These are phyloP conservation scores for Meleagris gallopavo DNA, from an alignment of 2,113 vertebrate species.

Conservation along the genomic window DNA sequence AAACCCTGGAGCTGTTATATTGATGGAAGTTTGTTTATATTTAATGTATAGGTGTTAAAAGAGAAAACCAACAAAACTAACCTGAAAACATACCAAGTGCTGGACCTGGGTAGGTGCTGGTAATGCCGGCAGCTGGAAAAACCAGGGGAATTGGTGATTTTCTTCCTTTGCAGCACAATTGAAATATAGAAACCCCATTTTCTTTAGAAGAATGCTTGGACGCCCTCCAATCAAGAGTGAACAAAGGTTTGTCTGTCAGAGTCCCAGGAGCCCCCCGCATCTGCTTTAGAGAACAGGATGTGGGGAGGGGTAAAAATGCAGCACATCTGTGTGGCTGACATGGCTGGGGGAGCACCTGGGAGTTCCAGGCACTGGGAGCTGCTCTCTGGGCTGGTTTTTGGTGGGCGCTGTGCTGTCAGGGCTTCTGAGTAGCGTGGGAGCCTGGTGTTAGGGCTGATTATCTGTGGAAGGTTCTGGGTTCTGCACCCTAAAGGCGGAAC, in stretches of 20 bases:
- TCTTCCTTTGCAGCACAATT: background rate
- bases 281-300: constrained; percentile 61
- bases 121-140: background rate
- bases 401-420: background rate
- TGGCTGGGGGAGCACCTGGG: constrained; percentile 48
- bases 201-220: constrained; percentile 36
- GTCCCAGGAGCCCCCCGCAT: constrained; percentile 31
- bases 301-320: constrained; percentile 31
- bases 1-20: background rate
- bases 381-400: background rate
- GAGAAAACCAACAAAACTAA: background rate
- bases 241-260: constrained; percentile 61
- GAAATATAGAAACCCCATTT: background rate
- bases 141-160: background rate
- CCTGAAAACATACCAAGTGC: background rate
- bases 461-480: background rate
- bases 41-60: background rate
- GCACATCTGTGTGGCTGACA: background rate
- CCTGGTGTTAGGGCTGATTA: background rate
- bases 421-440: background rate
- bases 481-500: background rate
- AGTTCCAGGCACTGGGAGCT: background rate
- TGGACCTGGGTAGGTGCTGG: background rate
- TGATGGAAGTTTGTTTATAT: background rate
- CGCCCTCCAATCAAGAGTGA: background rate